These are phyloP conservation scores for Hydrocynus forskahlii DNA, from an alignment of 2,797 vertebrate species.

Conservation along the genomic window DNA sequence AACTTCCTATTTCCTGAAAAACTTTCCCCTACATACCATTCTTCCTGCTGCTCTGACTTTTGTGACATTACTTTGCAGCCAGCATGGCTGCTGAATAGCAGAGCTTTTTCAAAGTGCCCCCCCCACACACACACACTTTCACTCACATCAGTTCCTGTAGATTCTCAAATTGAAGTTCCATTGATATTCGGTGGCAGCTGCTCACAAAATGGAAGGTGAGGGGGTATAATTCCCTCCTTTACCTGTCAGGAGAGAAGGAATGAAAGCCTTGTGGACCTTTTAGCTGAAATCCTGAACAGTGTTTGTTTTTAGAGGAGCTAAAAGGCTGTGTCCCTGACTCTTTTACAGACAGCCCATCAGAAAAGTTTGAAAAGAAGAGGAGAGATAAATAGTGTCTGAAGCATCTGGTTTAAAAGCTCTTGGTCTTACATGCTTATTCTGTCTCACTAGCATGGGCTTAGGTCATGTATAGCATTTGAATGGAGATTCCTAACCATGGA, in stretches of 20 bases:
- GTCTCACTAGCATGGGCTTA: not conserved
- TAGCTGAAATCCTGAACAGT: conserved; percentile 49
- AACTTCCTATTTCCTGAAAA: conserved; percentile 18
- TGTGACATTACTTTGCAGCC: conserved; percentile 43
- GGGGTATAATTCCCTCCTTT: conserved; percentile 63
- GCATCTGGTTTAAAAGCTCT: not conserved
- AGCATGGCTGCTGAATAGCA: conserved; percentile 42
- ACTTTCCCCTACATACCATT: conserved; percentile 35
- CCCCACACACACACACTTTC: conserved; percentile 22
- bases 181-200: conserved; percentile 54
- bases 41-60: conserved; percentile 39
- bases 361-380: conserved; percentile 2
- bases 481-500: not conserved
- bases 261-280: conserved; percentile 67
- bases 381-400: not conserved
- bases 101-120: conserved; percentile 31
- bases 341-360: conserved; percentile 1
- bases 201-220: conserved; percentile 54
- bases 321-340: conserved; percentile 14
- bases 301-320: conserved; percentile 30
- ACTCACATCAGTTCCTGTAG: conserved; percentile 27
- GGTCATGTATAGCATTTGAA: not conserved
- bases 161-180: conserved; percentile 59
- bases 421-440: not conserved
- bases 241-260: conserved; percentile 70